Percentiles rank a stretch among this genome's conserved stretches.
phyloP scores from a whole-genome alignment of 2,888 invertebrate species.

The Eristalis pertinax region DNA sequence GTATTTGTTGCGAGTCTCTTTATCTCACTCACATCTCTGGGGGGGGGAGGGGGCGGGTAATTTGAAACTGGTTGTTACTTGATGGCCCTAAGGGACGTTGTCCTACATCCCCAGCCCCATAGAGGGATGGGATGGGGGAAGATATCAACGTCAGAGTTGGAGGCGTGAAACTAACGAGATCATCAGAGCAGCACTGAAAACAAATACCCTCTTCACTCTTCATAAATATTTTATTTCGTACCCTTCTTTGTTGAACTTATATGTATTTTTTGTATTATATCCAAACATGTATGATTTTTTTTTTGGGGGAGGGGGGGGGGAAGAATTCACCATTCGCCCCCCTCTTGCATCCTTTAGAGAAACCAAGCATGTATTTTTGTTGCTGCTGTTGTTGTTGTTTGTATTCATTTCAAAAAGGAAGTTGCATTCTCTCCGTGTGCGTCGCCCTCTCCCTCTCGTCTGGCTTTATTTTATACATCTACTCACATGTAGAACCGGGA shows the following conservation, averaged over 20 bases:
- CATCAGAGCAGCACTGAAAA: slow-evolving; percentile 42
- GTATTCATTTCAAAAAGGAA: slow-evolving; percentile 21
- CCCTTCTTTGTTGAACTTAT: slow-evolving; percentile 47
- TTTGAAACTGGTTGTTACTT: not conserved
- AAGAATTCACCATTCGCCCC: not conserved
- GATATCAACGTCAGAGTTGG: slow-evolving; percentile 12
- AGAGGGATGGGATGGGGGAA: not conserved
- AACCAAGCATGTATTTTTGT: slow-evolving; percentile 49
- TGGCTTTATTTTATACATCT: slow-evolving; percentile 43
- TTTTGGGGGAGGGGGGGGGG: too few species aligned
- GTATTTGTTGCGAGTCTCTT: not conserved
- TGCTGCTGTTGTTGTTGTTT: too few species aligned
- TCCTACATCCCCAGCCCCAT: not conserved
- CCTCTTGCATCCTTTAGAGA: slow-evolving; percentile 40
- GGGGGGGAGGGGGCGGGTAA: not conserved
- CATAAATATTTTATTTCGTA: slow-evolving; percentile 49
- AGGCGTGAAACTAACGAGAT: slow-evolving; percentile 50
- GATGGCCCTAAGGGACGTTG: slow-evolving; percentile 10
- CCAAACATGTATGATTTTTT: slow-evolving; percentile 5
- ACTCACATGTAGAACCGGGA: slow-evolving; percentile 25
- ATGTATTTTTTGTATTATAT: not conserved
- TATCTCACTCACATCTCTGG: not conserved
- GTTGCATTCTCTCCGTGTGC: slow-evolving; percentile 15
- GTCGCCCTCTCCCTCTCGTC: not conserved
- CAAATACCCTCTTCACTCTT: slow-evolving; percentile 32